A percentile compares a stretch with the other conserved stretches of the same genome.
Conservation (phyloP, 2,113 vertebrate genomes). For the Spizaetus ornatus region DNA sequence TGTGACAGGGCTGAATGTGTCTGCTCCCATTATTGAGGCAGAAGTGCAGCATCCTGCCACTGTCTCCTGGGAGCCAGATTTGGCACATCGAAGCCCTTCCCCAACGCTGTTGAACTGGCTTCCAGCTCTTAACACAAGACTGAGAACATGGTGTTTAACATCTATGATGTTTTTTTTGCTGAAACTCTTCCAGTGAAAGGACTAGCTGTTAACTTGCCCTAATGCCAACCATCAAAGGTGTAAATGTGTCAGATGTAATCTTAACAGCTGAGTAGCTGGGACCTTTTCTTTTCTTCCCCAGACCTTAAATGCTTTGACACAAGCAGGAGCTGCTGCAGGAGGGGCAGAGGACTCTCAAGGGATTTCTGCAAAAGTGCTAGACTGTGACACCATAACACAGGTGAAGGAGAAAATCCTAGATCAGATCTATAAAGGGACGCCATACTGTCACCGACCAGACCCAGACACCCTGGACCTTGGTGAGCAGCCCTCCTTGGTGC, state of each 20-base stretch:
- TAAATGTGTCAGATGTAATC: background rate
- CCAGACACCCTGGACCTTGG: slow-evolving; percentile 90
- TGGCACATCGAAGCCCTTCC: background rate
- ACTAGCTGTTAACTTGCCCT: background rate
- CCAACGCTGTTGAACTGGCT: background rate
- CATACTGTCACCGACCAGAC: slow-evolving; percentile 89
- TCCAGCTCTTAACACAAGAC: background rate
- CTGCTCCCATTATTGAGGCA: background rate
- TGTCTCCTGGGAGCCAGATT: background rate
- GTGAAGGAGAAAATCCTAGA: slow-evolving; percentile 98
- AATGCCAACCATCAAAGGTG: background rate
- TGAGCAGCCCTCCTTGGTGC: slow-evolving; percentile 65
- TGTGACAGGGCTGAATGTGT: background rate
- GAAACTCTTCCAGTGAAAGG: background rate
- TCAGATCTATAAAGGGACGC: slow-evolving; percentile 91
- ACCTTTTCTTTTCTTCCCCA: slow-evolving; percentile 43
- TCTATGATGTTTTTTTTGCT: background rate
- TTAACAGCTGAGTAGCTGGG: background rate
- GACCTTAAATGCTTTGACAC: slow-evolving; percentile 88
- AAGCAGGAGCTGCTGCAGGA: slow-evolving; percentile 69
- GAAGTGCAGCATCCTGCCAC: background rate
- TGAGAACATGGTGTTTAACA: background rate
- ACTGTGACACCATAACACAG: slow-evolving; percentile 95
- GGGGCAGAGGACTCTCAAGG: slow-evolving; percentile 83
- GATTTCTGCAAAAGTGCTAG: slow-evolving; percentile 87